Evolutionary conservation across 2,888 invertebrate genomes (phyloP).

Genomic region (Parascotia fuliginaria): DNA sequence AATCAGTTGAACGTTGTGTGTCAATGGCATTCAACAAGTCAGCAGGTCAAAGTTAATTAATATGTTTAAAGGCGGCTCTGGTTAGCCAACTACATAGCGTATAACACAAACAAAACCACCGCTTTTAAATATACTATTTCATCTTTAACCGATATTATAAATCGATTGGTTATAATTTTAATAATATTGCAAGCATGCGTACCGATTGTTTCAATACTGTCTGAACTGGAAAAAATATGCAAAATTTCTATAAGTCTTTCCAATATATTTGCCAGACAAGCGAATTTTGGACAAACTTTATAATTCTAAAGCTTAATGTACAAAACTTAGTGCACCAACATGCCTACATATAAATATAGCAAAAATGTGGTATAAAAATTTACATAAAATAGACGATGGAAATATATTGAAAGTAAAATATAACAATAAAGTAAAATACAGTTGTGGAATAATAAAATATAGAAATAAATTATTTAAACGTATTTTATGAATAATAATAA

Average conservation of each 20-base stretch:
- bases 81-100: neutral
- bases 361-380: slow-evolving; percentile 56
- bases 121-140: slow-evolving; percentile 30
- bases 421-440: slow-evolving; percentile 53
- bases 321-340: slow-evolving; percentile 67
- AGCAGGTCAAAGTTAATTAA: slow-evolving; percentile 20
- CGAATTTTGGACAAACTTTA: slow-evolving; percentile 47
- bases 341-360: slow-evolving; percentile 69
- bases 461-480: slow-evolving; percentile 68
- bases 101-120: neutral
- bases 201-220: slow-evolving; percentile 74
- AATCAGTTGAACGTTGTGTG: slow-evolving; percentile 31
- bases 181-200: slow-evolving; percentile 71
- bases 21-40: slow-evolving; percentile 7
- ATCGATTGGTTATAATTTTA: slow-evolving; percentile 20
- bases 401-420: slow-evolving; percentile 44
- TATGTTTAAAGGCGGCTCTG: slow-evolving; percentile 17
- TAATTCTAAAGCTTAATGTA: slow-evolving; percentile 63
- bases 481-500: slow-evolving; percentile 81
- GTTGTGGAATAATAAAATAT: slow-evolving; percentile 68
- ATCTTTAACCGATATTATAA: slow-evolving; percentile 14
- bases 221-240: slow-evolving; percentile 72
- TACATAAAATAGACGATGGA: slow-evolving; percentile 50
- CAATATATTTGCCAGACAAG: slow-evolving; percentile 46
- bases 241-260: slow-evolving; percentile 55